These are phyloP conservation scores for Alosa alosa DNA, from an alignment of 2,113 vertebrate genomes.

Conservation along the genomic window DNA sequence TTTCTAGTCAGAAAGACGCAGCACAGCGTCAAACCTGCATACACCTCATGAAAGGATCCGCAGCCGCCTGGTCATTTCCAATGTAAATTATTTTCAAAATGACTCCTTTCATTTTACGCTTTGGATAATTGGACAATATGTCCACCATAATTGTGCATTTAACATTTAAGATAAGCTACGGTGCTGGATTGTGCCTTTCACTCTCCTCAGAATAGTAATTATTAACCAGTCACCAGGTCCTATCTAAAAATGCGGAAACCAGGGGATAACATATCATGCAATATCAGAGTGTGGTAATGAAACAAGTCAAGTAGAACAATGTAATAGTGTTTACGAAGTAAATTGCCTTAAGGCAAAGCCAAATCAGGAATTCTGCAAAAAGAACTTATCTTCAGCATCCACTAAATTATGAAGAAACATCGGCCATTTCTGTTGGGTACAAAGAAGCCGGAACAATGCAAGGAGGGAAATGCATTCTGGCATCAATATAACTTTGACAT, in stretches of 20 bases:
- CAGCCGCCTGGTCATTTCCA: conserved; percentile 29
- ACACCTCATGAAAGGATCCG: conserved; percentile 23
- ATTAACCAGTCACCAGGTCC: conserved; percentile 33
- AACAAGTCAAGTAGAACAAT: conserved; percentile 30
- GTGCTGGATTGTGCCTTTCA: neutral
- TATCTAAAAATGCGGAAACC: conserved; percentile 32
- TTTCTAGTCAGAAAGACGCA: conserved; percentile 13
- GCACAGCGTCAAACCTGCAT: conserved; percentile 4
- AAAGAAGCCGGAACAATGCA: neutral
- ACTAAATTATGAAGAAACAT: neutral
- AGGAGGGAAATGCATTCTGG: neutral
- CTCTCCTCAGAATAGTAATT: neutral
- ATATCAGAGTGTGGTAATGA: conserved; percentile 32
- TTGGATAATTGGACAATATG: conserved; percentile 43
- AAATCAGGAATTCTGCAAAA: conserved; percentile 1
- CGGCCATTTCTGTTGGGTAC: neutral
- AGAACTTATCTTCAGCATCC: conserved; percentile 27
- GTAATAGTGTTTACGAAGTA: conserved; percentile 31
- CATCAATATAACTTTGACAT: neutral
- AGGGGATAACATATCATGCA: conserved; percentile 16
- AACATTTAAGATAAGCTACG: conserved; percentile 42
- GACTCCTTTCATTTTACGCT: conserved; percentile 42
- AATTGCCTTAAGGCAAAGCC: conserved; percentile 16
- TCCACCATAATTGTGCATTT: conserved; percentile 47
- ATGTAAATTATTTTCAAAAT: conserved; percentile 55